Evolutionary conservation across 2,888 invertebrate species (phyloP), one percentile per base, ranked within the genome.

Genomic region (Galeruca laticollis): DNA sequence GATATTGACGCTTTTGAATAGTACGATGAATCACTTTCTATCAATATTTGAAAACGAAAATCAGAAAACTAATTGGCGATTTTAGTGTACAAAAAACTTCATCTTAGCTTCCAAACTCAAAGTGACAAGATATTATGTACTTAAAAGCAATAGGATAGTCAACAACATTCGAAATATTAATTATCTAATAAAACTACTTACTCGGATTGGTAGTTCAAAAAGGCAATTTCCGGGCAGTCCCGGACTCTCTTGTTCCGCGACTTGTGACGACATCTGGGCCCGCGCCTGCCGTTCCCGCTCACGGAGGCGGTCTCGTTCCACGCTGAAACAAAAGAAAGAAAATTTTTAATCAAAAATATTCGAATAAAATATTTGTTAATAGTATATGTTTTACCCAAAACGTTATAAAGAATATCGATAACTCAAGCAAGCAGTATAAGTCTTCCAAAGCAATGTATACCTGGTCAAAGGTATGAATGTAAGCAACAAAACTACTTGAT

Each of bases 281-380:
- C 92, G 90, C 86, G 91, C 91, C 87, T 91, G 91, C 82, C 92
- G 89, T 87, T 93, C 92, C 88, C 91, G 90, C 88, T 93, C 92
- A 79, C 93, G 91, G 86, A 92, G 90, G 84, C 92, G 90, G 87
- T 92, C 92, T 87, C 92, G 90, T 86, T 92, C 92, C 82, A 86
- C 84, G 80, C 86, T 86, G 78, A 76, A 81, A 79, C 68, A 69
- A 69, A 63, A 54, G 47, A 51, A 49, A 18, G n/a, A n/a, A n/a
- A n/a, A n/a, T 2, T 51, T 51, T 51, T 18, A 11, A 43, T 15
- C 13, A 2, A 51, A 51, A 21, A 51, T 21, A 51, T 51, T 43
- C 13, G 6, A 26, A 26, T 26, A 26, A 26, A 3, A 26, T 6
- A 26, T 26, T 26, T 26, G 3, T 26, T 6, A 26, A 5, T 26